Base-by-base conservation (phyloP, 2,113 vertebrate species). In the Malurus melanocephalus region DNA sequence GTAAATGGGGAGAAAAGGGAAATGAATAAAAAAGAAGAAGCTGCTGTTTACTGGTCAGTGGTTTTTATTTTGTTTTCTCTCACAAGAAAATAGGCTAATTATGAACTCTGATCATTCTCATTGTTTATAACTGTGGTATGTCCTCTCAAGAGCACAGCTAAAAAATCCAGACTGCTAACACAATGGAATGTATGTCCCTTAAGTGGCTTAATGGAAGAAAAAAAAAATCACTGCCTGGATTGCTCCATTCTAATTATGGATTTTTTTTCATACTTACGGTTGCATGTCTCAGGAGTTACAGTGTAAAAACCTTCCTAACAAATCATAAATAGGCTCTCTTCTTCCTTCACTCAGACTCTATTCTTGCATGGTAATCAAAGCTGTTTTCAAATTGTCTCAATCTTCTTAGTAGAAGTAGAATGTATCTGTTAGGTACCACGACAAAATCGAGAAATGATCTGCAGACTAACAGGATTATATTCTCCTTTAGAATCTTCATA, bases 1-100 rank as follows among this genome's bases (percentile, higher is more conserved):
- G 8, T 40, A 80, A 2, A 46, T 4, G 0, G 5, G 1, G 1
- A 26, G 13, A 45, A 21, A 52, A 68, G 53, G 35, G 2, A 35
- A 80, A 35, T 16, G 2, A 42, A 49, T 26, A 15, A 20, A 35
- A 35, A 51, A 18, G 1, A 22, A 52, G 13, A 43, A 75, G 26
- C 1, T 23, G 17, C 1, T 55, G 3, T 72, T 67, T 59, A 42
- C 27, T 35, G 6, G 6, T 45, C 43, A 43, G 5, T 61, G 10
- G 0, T 33, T 27, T 81, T 28, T 62, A 51, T 62, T 67, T 66
- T 73, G 4, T 19, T 87, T 84, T 52, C 5, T 65, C 24, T 85
- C 15, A 67, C 3, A 60, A 26, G 16, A 61, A 85, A 85, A 49
- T 24, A 66, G 17, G 51, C 10, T 56, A 67, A 46, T 79, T 82